Evolutionary conservation across 2,888 invertebrate genomes (phyloP), one percentile per base, ranked within the genome.

Genomic region (Macrosiphum euphorbiae): DNA sequence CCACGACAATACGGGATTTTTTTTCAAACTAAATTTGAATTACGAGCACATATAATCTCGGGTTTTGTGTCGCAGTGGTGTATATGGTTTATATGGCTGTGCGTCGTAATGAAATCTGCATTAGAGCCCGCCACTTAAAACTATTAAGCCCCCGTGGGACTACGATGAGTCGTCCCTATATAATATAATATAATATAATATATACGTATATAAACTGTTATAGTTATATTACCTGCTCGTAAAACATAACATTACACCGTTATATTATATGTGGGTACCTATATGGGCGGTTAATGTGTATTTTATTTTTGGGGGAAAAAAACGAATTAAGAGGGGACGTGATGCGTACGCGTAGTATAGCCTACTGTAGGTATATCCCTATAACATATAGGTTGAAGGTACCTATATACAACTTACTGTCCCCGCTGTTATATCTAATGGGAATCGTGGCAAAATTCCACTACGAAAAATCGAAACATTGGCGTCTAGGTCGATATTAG

Each of bases 91-190:
- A 78, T 35, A 35, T 78, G 78, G 20, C 35, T 78, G 35, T 78
- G 78, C 35, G 20, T 8, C 78, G 78, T 78, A 78, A 78, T 78
- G 78, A 78, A 78, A 78, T 78, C 78, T 78, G 78, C 78, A 78
- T 78, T 78, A 78, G 78, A 78, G 7, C 20, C 35, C 35, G 20
- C 78, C 78, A 78, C 78, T 78, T 78, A 20, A 78, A 78, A 78
- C 78, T 78, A 41, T 78, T 78, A 78, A 78, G 35, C 78, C 78
- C 35, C 35, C 35, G 7, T 35, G 78, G 78, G 35, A 78, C 78
- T 78, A 78, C 67, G 35, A 78, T 78, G 78, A 78, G 78, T 78
- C 35, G 20, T 78, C 78, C 78, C 78, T 20, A 78, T 78, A 41
- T 78, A 78, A 78, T 35, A 35, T 78, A 16, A n/a, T 67, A 67